Base-by-base conservation (phyloP, 2,797 vertebrate genomes). In the Champsocephalus gunnari region DNA sequence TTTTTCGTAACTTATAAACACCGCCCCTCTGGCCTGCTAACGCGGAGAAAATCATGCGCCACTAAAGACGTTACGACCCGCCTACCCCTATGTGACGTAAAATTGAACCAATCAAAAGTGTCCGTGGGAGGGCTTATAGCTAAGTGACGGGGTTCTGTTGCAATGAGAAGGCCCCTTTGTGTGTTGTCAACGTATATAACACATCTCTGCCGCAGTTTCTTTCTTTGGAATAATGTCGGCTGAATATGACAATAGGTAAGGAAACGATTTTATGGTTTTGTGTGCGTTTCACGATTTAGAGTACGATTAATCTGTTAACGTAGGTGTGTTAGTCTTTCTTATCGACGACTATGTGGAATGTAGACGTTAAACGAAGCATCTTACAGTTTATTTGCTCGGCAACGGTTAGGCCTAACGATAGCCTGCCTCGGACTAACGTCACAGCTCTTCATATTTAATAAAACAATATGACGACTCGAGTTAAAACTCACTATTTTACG, bases 221-320 rank as follows among this genome's bases (percentile, higher is more conserved):
- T 92, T 92, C 93, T 94, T 95, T 95, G 94, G 92, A 89, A 95
- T 92, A 93, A 96, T 96, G 95, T 95, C 95, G 92, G 94, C 95
- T 78, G 91, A 95, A 89, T 93, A 93, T 93, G 95, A 95, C 71
- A 93, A 95, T 86, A 95, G 95, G 95, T 95, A 88, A 94, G 94
- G 5, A 32, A 56, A 12, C 0, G 0, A 8, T 53, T 54, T 19
- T 14, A 34, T 59, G 3, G 0, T 14, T 2, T 12, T 28, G 0
- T 0, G 5, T 2, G 1, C 2, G 5, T 17, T 63, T 28, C 2
- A 1, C 5, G 3, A n/a, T 24, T 32, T 1, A 19, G 1, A 11
- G 4, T 3, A 3, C 0, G 0, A 38, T 3, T 1, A 24, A 10
- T 0, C 3, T 1, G 0, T 16, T 38, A 0, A 4, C 1, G 3